Evolutionary conservation across 1,140 invertebrate species (phyloP).

Genomic region (Orchestia grillus): DNA sequence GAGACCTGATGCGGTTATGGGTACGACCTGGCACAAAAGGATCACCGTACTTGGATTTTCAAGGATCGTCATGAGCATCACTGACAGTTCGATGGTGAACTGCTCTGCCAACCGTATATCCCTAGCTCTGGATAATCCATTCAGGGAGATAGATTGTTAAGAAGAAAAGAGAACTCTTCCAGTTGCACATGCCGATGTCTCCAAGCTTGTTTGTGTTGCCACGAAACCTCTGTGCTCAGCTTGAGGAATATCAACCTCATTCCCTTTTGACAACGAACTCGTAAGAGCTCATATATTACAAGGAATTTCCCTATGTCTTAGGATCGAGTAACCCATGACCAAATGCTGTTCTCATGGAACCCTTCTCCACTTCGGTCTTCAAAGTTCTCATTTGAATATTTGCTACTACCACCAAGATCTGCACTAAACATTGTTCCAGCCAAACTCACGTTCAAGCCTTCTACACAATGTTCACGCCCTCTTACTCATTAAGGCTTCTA

Average conservation of each 20-base stretch:
- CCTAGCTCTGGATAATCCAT: neutral
- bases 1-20: slow-evolving; percentile 74
- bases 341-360: slow-evolving; percentile 91
- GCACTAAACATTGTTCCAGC: slow-evolving; percentile 84
- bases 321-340: slow-evolving; percentile 86
- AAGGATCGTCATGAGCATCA: neutral
- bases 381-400: slow-evolving; percentile 84
- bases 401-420: slow-evolving; percentile 92
- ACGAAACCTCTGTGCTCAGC: slow-evolving; percentile 81
- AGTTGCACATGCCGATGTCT: slow-evolving; percentile 88
- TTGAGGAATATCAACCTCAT: slow-evolving; percentile 89
- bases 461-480: slow-evolving; percentile 77
- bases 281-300: slow-evolving; percentile 72
- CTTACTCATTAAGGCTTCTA: slow-evolving; percentile 61
- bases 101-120: neutral
- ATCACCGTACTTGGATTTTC: neutral
- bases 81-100: neutral
- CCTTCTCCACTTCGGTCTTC: slow-evolving; percentile 89
- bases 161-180: slow-evolving; percentile 89
- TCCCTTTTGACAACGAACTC: slow-evolving; percentile 71
- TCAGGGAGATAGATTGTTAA: slow-evolving; percentile 77
- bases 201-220: slow-evolving; percentile 89
- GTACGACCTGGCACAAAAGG: slow-evolving; percentile 24
- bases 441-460: slow-evolving; percentile 82
- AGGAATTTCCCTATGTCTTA: slow-evolving; percentile 69